Evolutionary conservation across 2,888 invertebrate species (phyloP).

Genomic region (Tiliacea citrago): DNA sequence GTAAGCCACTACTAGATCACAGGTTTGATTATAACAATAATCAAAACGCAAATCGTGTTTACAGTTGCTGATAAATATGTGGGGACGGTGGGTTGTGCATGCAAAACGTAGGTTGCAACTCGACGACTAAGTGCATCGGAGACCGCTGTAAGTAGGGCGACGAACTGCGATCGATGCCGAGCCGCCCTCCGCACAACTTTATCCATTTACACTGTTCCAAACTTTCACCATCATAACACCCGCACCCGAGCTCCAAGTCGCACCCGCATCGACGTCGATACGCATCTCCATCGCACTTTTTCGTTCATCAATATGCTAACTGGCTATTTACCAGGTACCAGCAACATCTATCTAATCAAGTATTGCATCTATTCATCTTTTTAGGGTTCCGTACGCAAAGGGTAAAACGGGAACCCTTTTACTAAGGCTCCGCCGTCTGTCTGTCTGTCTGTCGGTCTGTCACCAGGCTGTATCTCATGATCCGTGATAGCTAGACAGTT

Average conservation of each 20-base stretch:
- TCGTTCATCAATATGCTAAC: constrained; percentile 44
- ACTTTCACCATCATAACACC: constrained; percentile 87
- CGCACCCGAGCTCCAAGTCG: constrained; percentile 67
- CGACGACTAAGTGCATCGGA: constrained; percentile 85
- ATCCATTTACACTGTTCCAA: constrained; percentile 88
- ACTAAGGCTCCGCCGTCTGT: too few relatives aligned
- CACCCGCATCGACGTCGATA: constrained; percentile 59
- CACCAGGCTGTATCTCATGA: too few relatives aligned
- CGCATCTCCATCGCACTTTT: constrained; percentile 54
- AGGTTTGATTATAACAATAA: constrained; percentile 37
- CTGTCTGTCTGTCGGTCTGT: too few relatives aligned
- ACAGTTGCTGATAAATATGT: constrained; percentile 56
- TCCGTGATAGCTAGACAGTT: too few relatives aligned
- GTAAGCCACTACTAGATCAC: constrained; percentile 7
- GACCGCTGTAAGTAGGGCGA: constrained; percentile 89
- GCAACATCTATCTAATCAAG: background rate
- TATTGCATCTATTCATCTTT: background rate
- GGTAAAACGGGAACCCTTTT: too few relatives aligned
- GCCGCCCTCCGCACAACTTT: constrained; percentile 87
- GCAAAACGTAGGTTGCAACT: constrained; percentile 81
- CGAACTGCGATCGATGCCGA: constrained; percentile 90
- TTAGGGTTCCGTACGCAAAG: too few relatives aligned
- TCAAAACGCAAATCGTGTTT: constrained; percentile 56
- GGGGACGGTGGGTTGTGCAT: constrained; percentile 58
- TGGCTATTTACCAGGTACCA: constrained; percentile 12